Conservation (phyloP, 2,797 vertebrate genomes). For the Callimico goeldii region DNA sequence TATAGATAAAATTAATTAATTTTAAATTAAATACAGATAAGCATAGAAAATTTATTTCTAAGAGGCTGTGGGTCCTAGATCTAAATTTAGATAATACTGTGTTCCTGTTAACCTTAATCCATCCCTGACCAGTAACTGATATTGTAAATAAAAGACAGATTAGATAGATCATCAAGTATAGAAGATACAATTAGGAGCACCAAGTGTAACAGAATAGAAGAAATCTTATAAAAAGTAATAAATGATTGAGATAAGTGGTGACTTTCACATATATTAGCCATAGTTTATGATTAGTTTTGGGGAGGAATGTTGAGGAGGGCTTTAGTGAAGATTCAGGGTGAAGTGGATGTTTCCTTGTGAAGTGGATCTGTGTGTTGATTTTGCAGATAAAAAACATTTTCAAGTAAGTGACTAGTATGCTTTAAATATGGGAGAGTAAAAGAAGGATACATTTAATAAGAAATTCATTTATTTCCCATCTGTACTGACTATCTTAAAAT, state of each 20-base stretch:
- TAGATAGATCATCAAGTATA: not conserved
- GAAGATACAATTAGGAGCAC: not conserved
- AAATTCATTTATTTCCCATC: not conserved
- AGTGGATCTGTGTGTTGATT: not conserved
- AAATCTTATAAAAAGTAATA: not conserved
- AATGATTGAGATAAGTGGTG: not conserved
- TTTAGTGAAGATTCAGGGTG: rapidly evolving
- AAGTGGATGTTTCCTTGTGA: not conserved
- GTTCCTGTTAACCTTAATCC: not conserved
- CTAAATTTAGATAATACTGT: not conserved
- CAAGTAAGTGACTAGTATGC: not conserved
- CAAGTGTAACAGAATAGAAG: not conserved
- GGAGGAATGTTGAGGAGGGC: not conserved
- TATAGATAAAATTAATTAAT: not conserved
- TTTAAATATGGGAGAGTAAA: not conserved
- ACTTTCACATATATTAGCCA: not conserved
- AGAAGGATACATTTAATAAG: not conserved
- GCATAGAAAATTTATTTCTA: not conserved
- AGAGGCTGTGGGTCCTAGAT: not conserved
- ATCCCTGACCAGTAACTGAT: not conserved
- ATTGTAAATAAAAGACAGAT: not conserved
- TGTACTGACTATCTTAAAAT: not conserved
- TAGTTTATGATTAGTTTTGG: not conserved
- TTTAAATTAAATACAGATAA: not conserved
- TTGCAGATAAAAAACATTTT: not conserved